phyloP scores from a whole-genome alignment of 2,113 vertebrate genomes.

The Psammodynastes pulverulentus region DNA sequence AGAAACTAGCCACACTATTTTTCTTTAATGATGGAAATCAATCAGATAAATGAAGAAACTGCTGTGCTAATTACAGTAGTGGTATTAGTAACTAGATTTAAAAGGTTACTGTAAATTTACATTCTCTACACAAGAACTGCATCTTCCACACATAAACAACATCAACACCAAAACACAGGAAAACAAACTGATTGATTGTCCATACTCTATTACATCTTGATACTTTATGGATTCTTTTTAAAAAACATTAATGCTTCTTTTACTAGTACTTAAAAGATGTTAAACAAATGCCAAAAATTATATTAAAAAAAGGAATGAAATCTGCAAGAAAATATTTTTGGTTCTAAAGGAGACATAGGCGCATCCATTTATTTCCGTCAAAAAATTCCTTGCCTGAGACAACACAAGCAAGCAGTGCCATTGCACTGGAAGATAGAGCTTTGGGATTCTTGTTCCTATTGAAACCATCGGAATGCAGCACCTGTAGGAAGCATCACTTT shows the following conservation, averaged over 20 bases:
- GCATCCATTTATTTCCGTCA: slow-evolving; percentile 97
- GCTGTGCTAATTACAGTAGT: slow-evolving; percentile 97
- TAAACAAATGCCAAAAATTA: slow-evolving; percentile 81
- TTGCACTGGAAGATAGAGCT: slow-evolving; percentile 98
- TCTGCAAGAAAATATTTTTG: slow-evolving; percentile 98
- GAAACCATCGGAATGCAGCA: slow-evolving; percentile 98
- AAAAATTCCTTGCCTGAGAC: slow-evolving; percentile 92
- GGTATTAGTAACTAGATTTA: slow-evolving; percentile 99
- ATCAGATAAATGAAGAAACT: slow-evolving; percentile 85
- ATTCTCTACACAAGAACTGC: slow-evolving; percentile 99
- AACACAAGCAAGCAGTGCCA: slow-evolving; percentile 93
- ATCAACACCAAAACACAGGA: slow-evolving; percentile 98
- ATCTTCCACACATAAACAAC: slow-evolving; percentile 99
- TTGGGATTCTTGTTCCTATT: slow-evolving; percentile 92
- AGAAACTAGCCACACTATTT: slow-evolving; percentile 80
- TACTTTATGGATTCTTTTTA: slow-evolving; percentile 89
- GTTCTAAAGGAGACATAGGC: slow-evolving; percentile 97
- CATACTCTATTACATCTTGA: slow-evolving; percentile 94
- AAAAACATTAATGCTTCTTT: slow-evolving; percentile 71
- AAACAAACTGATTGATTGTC: slow-evolving; percentile 92
- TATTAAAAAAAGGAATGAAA: slow-evolving; percentile 99
- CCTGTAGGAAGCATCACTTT: slow-evolving; percentile 99
- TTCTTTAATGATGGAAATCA: slow-evolving; percentile 74
- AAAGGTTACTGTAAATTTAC: slow-evolving; percentile 99
- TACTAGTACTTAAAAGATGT: slow-evolving; percentile 75